These are phyloP conservation scores for Acanthurus tractus DNA, from an alignment of 2,797 vertebrate species.

Conservation along the genomic window DNA sequence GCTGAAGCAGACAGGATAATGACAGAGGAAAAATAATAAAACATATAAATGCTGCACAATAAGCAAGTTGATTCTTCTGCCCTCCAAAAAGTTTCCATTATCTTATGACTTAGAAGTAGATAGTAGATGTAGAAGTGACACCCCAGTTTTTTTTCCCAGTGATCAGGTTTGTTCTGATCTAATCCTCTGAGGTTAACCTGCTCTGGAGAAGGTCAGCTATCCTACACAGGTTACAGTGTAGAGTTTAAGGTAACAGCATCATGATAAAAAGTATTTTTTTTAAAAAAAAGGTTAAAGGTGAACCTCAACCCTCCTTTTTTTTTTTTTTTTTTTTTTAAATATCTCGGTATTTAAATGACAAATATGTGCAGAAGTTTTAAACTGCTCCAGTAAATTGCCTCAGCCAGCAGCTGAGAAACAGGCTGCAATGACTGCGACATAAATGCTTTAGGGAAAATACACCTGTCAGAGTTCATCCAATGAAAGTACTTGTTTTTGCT, in stretches of 20 bases:
- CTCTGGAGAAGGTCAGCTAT: background rate
- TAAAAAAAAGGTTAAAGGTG: background rate
- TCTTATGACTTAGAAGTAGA: too few species aligned
- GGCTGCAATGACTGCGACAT: background rate
- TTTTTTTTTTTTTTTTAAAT: background rate
- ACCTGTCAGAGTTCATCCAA: background rate
- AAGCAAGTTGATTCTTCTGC: too few species aligned
- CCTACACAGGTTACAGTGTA: background rate
- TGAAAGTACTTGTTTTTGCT: background rate
- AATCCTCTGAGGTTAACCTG: background rate
- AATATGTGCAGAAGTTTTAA: background rate
- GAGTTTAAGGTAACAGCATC: conserved; percentile 2
- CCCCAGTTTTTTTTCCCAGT: background rate
- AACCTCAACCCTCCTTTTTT: background rate
- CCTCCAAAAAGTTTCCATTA: too few species aligned
- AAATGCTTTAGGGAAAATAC: background rate
- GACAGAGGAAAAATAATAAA: background rate
- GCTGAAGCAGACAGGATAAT: background rate
- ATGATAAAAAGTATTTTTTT: background rate
- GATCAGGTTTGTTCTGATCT: background rate
- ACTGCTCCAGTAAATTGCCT: background rate
- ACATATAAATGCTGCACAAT: background rate
- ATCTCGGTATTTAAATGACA: too few species aligned
- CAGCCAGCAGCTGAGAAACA: background rate
- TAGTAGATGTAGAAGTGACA: background rate